Conservation (phyloP, 2,888 invertebrate genomes). For the Leucania comma region DNA sequence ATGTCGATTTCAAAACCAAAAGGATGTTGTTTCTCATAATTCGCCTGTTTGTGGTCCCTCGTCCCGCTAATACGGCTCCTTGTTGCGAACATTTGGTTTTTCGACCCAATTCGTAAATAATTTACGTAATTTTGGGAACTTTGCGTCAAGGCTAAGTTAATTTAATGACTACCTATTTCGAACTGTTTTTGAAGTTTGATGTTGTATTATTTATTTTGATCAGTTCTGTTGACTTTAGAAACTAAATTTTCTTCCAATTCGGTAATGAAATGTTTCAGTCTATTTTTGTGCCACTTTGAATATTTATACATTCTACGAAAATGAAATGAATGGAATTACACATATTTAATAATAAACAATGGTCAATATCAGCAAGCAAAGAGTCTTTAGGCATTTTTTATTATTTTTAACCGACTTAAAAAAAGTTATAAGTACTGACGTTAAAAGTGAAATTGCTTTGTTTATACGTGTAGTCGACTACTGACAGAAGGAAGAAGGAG, state of each 20-base stretch:
- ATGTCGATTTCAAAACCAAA: constrained; percentile 19
- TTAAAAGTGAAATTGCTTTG: too few species aligned
- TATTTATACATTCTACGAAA: neutral
- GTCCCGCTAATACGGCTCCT: constrained; percentile 15
- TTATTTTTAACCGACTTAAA: too few species aligned
- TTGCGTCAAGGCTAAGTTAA: constrained; percentile 16
- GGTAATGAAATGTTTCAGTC: constrained; percentile 9
- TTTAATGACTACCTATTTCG: constrained; percentile 18
- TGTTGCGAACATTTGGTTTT: constrained; percentile 37
- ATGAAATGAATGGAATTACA: neutral
- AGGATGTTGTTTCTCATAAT: constrained; percentile 26
- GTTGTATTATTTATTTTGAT: constrained; percentile 21
- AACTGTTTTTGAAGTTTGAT: constrained; percentile 34
- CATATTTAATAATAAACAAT: neutral
- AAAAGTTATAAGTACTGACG: too few species aligned
- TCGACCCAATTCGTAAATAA: constrained; percentile 42
- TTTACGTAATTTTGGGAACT: constrained; percentile 30
- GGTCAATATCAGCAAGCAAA: too few species aligned
- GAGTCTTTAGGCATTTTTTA: neutral
- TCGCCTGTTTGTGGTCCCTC: constrained; percentile 35
- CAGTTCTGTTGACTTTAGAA: neutral
- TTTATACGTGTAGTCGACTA: too few species aligned
- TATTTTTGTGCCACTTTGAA: constrained; percentile 3
- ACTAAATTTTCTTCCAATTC: constrained; percentile 5
- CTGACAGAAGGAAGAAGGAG: too few species aligned